Percentiles rank a stretch among this genome's conserved stretches.
These are phyloP conservation scores for Eurytoma adleriae DNA, from an alignment of 2,888 invertebrate species.

Conservation along the genomic window DNA sequence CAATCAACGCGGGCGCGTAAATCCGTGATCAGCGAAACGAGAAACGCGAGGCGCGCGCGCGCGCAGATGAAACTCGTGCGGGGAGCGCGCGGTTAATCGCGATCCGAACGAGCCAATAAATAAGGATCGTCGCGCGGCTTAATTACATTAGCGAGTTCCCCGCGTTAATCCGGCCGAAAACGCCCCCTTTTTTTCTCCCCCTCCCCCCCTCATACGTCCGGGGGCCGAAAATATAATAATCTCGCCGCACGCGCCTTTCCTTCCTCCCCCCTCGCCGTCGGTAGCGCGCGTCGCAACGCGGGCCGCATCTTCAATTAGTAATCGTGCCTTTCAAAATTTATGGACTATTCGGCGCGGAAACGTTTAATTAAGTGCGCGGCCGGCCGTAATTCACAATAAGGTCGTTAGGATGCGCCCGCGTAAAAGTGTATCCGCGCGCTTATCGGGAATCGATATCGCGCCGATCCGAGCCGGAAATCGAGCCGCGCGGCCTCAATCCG, in stretches of 20 bases:
- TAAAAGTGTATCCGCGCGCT: background rate
- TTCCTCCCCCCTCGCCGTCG: conserved; percentile 27
- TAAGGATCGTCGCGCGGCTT: conserved; percentile 26
- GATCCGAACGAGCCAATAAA: conserved; percentile 34
- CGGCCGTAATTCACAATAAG: conserved; percentile 49
- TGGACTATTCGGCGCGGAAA: conserved; percentile 52
- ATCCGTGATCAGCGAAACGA: background rate
- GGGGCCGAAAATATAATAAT: conserved; percentile 47
- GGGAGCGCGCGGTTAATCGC: background rate
- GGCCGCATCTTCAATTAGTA: conserved; percentile 52
- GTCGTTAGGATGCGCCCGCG: conserved; percentile 38
- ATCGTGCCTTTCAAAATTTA: conserved; percentile 53
- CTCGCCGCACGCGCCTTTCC: conserved; percentile 32
- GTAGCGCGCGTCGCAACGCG: conserved; percentile 34
- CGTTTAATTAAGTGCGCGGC: conserved; percentile 49
- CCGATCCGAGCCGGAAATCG: background rate
- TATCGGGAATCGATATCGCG: conserved; percentile 31
- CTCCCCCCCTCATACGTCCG: no score
- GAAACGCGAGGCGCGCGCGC: background rate
- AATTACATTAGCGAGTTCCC: conserved; percentile 35
- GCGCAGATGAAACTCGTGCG: conserved; percentile 7
- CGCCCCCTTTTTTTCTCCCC: background rate
- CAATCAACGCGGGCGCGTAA: conserved; percentile 9
- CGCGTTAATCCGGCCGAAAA: conserved; percentile 43
- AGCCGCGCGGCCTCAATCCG: no score